Evolutionary conservation across 1,140 invertebrate genomes (phyloP).

Genomic region (Rhopalosiphum maidis): DNA sequence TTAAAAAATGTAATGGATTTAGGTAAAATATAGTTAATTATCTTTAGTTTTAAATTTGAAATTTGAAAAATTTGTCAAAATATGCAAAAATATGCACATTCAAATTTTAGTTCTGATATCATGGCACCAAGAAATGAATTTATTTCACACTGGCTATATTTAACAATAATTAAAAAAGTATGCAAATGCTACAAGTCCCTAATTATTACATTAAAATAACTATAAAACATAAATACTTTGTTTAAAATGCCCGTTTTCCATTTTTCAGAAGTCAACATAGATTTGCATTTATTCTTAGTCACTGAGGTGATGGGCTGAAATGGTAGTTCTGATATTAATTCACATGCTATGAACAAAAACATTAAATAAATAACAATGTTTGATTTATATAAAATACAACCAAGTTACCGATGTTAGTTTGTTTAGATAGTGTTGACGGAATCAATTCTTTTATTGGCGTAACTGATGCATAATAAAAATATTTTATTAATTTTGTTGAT

Average conservation of each 20-base stretch:
- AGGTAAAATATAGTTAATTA: no score
- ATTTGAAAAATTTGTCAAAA: no score
- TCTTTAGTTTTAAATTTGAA: no score
- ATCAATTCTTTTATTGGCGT: background rate
- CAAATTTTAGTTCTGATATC: no score
- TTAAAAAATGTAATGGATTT: no score
- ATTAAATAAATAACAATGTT: background rate
- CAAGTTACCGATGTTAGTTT: background rate
- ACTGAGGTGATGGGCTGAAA: background rate
- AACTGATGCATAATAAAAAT: background rate
- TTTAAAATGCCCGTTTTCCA: background rate
- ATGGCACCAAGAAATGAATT: no score
- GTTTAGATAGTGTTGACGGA: background rate
- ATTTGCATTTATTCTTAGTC: background rate
- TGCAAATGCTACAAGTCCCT: no score
- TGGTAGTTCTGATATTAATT: background rate
- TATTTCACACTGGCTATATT: no score
- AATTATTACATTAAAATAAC: background rate
- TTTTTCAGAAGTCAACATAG: background rate
- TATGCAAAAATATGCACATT: no score
- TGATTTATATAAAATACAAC: background rate
- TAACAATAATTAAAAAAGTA: no score
- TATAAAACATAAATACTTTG: background rate
- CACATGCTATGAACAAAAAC: background rate
- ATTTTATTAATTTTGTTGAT: background rate